A percentile compares a stretch with the other conserved stretches of the same genome.
phyloP scores from a whole-genome alignment of 2,113 vertebrate genomes.

The Cepphus grylle region DNA sequence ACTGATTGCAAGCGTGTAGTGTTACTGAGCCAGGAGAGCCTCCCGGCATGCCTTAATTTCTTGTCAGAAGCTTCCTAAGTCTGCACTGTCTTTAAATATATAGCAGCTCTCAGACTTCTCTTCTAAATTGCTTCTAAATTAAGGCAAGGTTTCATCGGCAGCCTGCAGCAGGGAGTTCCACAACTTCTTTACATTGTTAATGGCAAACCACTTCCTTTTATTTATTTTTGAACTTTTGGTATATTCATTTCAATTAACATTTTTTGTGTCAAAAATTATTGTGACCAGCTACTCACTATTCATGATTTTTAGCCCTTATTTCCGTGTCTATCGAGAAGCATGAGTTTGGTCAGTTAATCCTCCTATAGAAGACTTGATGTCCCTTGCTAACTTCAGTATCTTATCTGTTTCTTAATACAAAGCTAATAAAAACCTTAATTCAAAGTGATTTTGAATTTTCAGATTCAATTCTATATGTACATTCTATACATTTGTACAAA shows the following conservation, averaged over 20 bases:
- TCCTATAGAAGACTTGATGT: not conserved
- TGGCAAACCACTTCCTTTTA: not conserved
- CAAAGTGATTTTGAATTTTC: not conserved
- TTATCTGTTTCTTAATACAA: not conserved
- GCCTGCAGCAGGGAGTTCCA: not conserved
- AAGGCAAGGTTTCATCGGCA: not conserved
- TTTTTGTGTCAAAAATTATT: not conserved
- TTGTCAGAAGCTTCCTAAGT: not conserved
- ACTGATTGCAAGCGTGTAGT: not conserved
- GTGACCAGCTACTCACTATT: not conserved
- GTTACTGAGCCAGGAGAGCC: not conserved
- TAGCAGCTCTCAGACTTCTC: not conserved
- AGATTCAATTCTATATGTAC: no score
- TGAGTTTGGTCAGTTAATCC: not conserved
- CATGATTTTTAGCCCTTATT: not conserved
- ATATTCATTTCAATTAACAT: rapidly evolving
- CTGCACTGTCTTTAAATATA: not conserved
- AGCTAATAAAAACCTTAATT: not conserved
- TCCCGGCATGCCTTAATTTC: not conserved
- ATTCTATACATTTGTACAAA: not conserved
- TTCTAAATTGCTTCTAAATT: not conserved
- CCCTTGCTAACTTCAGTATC: not conserved
- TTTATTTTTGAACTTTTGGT: not conserved
- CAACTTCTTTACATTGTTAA: rapidly evolving
- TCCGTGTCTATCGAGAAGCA: not conserved